Percentiles rank a stretch among this genome's conserved stretches.
Conservation (phyloP, 2,113 vertebrate species). For the Stictonetta naevosa region DNA sequence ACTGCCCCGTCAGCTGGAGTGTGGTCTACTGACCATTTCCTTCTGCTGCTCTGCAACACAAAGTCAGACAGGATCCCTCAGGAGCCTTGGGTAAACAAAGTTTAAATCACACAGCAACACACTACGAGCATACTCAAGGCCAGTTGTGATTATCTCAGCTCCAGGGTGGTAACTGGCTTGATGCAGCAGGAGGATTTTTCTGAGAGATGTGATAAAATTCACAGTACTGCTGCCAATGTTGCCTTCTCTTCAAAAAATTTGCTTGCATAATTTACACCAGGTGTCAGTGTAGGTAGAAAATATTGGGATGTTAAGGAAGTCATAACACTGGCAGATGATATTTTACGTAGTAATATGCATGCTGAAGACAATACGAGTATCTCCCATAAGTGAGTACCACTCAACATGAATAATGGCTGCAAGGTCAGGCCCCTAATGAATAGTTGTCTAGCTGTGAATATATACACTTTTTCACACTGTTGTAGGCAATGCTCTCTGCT, state of each 20-base stretch:
- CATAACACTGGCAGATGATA: constrained; percentile 44
- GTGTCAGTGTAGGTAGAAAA: constrained; percentile 45
- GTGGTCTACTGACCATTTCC: not conserved
- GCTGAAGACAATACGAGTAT: constrained; percentile 46
- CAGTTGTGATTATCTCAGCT: not conserved
- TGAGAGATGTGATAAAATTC: not conserved
- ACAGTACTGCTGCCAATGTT: not conserved
- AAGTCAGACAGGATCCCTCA: not conserved
- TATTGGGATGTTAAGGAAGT: constrained; percentile 47
- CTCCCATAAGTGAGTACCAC: constrained; percentile 13
- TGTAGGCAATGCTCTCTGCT: constrained; percentile 30
- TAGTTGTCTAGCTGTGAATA: constrained; percentile 52
- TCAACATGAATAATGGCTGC: constrained; percentile 52
- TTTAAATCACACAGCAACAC: constrained; percentile 19
- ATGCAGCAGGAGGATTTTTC: not conserved
- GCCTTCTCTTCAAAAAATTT: not conserved
- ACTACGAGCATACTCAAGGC: not conserved
- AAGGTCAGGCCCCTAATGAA: constrained; percentile 64
- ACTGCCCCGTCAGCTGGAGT: not conserved
- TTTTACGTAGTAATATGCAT: constrained; percentile 23
- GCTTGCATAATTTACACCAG: constrained; percentile 25
- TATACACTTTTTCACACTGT: constrained; percentile 23
- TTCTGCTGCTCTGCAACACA: not conserved
- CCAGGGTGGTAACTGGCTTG: not conserved
- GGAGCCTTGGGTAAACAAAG: not conserved